Conservation (phyloP, 2,888 invertebrate species). For the Leucophenga maculata region DNA sequence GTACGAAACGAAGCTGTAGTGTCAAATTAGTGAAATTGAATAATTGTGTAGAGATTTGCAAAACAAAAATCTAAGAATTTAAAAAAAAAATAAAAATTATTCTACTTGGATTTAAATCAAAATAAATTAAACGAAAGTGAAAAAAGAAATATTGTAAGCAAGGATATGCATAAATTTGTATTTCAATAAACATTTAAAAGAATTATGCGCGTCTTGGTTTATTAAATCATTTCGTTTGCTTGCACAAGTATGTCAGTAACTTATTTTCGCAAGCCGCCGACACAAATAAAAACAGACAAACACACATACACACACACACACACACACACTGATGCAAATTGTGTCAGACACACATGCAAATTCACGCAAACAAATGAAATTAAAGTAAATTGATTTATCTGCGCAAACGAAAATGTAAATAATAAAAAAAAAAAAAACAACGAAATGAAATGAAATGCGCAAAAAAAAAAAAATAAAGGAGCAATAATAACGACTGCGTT, state of each 20-base stretch:
- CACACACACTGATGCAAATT: background rate
- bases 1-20: background rate
- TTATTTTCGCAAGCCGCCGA: constrained; percentile 1
- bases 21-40: constrained; percentile 49
- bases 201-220: constrained; percentile 44
- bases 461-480: constrained; percentile 17
- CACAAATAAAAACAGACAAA: constrained; percentile 11
- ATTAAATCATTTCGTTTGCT: constrained; percentile 52
- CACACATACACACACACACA: constrained; percentile 15
- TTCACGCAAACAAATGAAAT: constrained; percentile 64
- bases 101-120: constrained; percentile 31
- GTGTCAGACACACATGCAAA: constrained; percentile 39
- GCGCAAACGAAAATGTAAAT: constrained; percentile 28
- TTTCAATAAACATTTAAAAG: constrained; percentile 40
- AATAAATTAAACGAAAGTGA: constrained; percentile 15
- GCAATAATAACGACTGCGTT: constrained; percentile 5
- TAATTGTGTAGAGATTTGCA: constrained; percentile 53
- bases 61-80: constrained; percentile 21
- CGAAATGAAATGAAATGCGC: too few relatives aligned
- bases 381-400: constrained; percentile 65
- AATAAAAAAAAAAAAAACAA: constrained; percentile 23
- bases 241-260: background rate
- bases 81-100: too few relatives aligned
- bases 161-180: constrained; percentile 41
- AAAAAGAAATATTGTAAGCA: too few relatives aligned